phyloP scores from a whole-genome alignment of 2,113 vertebrate genomes.

The Dascyllus trimaculatus region DNA sequence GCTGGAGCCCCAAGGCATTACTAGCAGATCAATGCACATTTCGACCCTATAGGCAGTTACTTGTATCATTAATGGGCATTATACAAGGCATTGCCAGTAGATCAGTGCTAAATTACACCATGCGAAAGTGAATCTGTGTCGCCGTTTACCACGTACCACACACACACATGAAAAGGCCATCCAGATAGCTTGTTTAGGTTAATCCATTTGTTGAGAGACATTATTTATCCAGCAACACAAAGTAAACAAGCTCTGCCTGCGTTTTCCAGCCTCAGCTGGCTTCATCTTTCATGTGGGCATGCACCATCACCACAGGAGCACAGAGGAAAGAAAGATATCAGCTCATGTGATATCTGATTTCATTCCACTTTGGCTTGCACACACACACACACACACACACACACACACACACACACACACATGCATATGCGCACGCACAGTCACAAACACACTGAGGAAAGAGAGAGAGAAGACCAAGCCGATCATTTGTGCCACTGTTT shows the following conservation, averaged over 20 bases:
- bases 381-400: slow-evolving; percentile 16
- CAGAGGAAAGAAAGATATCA: slow-evolving; percentile 58
- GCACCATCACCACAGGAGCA: slow-evolving; percentile 37
- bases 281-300: slow-evolving; percentile 60
- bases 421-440: not conserved
- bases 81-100: too few species aligned
- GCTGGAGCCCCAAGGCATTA: too few species aligned
- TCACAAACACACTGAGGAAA: slow-evolving; percentile 10
- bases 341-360: slow-evolving; percentile 71
- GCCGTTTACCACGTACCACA: too few species aligned
- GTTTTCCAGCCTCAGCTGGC: slow-evolving; percentile 8
- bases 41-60: too few species aligned
- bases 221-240: slow-evolving; percentile 48
- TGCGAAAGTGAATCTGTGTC: too few species aligned
- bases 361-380: slow-evolving; percentile 38
- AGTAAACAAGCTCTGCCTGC: slow-evolving; percentile 50
- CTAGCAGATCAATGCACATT: too few species aligned
- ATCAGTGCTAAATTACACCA: too few species aligned
- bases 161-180: not conserved
- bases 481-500: slow-evolving; percentile 61
- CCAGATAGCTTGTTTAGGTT: slow-evolving; percentile 22
- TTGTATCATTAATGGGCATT: too few species aligned
- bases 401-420: slow-evolving; percentile 1
- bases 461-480: slow-evolving; percentile 35
- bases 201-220: slow-evolving; percentile 36